Percentiles rank a stretch among this genome's conserved stretches.
phyloP scores from a whole-genome alignment of 2,888 invertebrate genomes.

The Eustalomyia histrio region DNA sequence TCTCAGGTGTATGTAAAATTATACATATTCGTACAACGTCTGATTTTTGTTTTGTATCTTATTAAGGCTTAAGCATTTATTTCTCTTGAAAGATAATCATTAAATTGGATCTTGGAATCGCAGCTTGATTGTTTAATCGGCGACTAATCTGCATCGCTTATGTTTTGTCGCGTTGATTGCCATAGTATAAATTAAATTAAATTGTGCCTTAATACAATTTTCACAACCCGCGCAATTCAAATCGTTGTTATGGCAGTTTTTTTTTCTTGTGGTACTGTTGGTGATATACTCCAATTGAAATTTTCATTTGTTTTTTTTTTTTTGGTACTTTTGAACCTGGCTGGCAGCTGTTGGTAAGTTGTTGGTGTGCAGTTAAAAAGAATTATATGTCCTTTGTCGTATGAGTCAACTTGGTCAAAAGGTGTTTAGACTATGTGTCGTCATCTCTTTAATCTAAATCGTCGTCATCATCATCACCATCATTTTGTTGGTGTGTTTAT shows the following conservation, averaged over 20 bases:
- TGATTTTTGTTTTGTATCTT: conserved; percentile 39
- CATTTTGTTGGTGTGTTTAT: conserved; percentile 18
- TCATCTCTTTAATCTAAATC: conserved; percentile 56
- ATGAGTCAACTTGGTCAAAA: conserved; percentile 68
- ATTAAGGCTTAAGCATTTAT: conserved; percentile 60
- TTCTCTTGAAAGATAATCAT: conserved; percentile 60
- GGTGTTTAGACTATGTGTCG: conserved; percentile 68
- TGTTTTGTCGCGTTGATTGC: conserved; percentile 67
- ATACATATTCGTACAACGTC: conserved; percentile 1
- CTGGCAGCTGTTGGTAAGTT: conserved; percentile 28
- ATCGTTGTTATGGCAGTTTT: conserved; percentile 25
- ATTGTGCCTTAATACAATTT: conserved; percentile 66
- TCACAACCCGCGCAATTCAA: conserved; percentile 61
- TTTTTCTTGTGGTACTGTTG: conserved; percentile 1
- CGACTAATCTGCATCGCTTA: conserved; percentile 69
- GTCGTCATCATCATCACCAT: conserved; percentile 32
- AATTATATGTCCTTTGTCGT: conserved; percentile 61
- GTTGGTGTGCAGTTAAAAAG: conserved; percentile 46
- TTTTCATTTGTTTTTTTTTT: conserved; percentile 15
- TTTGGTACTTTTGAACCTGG: conserved; percentile 42
- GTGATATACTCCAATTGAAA: conserved; percentile 16
- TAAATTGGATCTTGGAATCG: conserved; percentile 69
- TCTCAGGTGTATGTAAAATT: conserved; percentile 45
- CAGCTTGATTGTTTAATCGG: conserved; percentile 70
- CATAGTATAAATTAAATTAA: conserved; percentile 69